phyloP scores from a whole-genome alignment of 2,797 vertebrate genomes.

The Tangara arthus region DNA sequence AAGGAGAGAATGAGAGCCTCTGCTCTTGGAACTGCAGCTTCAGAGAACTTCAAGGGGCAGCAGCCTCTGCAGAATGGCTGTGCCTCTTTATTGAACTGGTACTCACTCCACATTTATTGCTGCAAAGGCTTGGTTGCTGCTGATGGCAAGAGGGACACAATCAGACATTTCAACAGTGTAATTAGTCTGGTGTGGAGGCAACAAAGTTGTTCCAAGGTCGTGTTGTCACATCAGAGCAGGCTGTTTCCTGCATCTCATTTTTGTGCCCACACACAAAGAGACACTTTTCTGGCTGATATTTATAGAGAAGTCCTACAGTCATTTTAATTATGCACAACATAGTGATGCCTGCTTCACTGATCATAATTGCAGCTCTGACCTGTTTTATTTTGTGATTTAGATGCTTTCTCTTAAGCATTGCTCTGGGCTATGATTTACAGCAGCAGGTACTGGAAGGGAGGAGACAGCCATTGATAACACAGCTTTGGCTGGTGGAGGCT shows the following conservation, averaged over 20 bases:
- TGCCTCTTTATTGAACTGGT: conserved; percentile 12
- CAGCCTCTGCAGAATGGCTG: conserved; percentile 6
- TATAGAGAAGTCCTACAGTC: conserved; percentile 62
- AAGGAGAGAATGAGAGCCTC: not conserved
- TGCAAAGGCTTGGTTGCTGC: not conserved
- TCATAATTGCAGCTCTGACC: conserved; percentile 65
- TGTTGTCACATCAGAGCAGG: conserved; percentile 31
- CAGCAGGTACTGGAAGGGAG: not conserved
- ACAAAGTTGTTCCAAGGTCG: conserved; percentile 70
- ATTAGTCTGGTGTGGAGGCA: conserved; percentile 29
- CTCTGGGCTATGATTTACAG: conserved; percentile 52
- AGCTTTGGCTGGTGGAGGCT: not conserved
- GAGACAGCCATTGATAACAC: not conserved
- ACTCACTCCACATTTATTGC: not conserved
- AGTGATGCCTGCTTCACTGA: conserved; percentile 66
- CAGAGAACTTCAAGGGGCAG: conserved; percentile 26
- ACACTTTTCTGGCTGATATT: conserved; percentile 56
- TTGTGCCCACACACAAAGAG: conserved; percentile 56
- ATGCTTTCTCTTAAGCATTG: conserved; percentile 44
- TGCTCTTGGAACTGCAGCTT: conserved; percentile 7
- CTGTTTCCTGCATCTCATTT: conserved; percentile 45
- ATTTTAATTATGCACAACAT: conserved; percentile 68
- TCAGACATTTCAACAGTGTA: conserved; percentile 33
- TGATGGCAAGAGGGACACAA: not conserved
- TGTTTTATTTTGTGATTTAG: conserved; percentile 72